Base-by-base conservation (phyloP, 2,888 invertebrate species). In the Bimastos eiseni region DNA sequence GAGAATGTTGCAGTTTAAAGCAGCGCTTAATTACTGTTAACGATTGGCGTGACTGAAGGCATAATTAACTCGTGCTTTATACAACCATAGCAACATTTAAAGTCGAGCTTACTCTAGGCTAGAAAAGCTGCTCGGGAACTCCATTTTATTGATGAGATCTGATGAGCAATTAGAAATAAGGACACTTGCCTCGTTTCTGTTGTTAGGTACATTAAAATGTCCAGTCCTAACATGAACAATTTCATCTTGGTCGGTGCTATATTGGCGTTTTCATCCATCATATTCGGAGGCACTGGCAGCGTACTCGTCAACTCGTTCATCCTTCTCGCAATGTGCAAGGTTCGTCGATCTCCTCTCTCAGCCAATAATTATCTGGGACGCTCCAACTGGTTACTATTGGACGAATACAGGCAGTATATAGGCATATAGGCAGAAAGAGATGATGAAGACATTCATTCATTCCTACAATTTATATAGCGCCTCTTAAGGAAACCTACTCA, bases 141-240 rank as follows among this genome's bases (percentile, higher is more conserved):
- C 49, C 24, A 49, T 49, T 49, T 49, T 24, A 49, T 49, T 49
- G n/a, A 70, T n/a, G n/a, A 70, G 11, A n/a, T n/a, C n/a, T 70
- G 30, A 70, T 70, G 11, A 70, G 70, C 70, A n/a, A 11, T 11
- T 8, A 70, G 70, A n/a, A 70, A 70, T 70, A 11, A n/a, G 0
- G 70, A 70, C 70, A 70, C 70, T 8, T 70, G 30, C 30, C 30
- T 70, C 5, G n/a, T 44, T 89, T 30, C 83, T 70, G 33, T 21
- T 91, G 89, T 11, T 91, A 93, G 93, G 91, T 92, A 92, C 89
- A 93, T 93, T 41, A 93, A 93, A 92, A 93, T 93, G 93, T 93
- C 93, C n/a, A 93, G 93, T 44, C 93, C 93, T 0, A 93, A 93
- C 89, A 92, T 93, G 91, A 93, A 93, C 92, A 93, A 93, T 91